Evolutionary conservation across 2,888 invertebrate genomes (phyloP), one percentile per base, ranked within the genome.

Genomic region (Sminthurinus aureus): DNA sequence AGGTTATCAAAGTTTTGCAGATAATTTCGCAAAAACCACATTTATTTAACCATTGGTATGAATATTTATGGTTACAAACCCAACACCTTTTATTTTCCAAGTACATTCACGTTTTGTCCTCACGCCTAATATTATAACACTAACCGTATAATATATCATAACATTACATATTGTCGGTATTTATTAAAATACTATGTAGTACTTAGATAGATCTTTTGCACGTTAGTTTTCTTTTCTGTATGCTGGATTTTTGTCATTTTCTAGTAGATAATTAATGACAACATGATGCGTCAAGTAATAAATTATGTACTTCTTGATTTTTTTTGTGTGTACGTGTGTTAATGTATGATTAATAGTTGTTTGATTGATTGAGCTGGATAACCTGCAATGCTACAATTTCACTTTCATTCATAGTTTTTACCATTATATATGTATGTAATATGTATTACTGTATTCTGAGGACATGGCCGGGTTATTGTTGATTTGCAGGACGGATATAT

Each of bases 401-500:
- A 38, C 6, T 38, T 38, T 38, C 38, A 38, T 38, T 38, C 38
- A 38, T 38, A 38, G 38, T 38, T 38, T 38, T 38, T 38, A 38
- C 38, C 38, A 38, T 38, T 38, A 38, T 38, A 38, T 38, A 38
- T 38, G 6, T 38, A 38, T 38, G 38, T 38, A 38, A 38, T 6
- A 38, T 38, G 38, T 38, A 38, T 38, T 3, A 1, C 11, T 58
- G n/a, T 69, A 12, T 80, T 73, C 73, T 80, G 80, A 80, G 73
- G 71, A 73, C 73, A 73, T 73, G 73, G 38, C 51, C 79, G 67
- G 79, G 64, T 80, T 81, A 58, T 81, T 81, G 64, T 81, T 81
- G 81, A 74, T 81, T 81, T 22, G 15, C 76, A 52, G 58, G 58
- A 76, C n/a, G 52, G 52, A 76, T 52, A 3, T 52, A 52, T 58